phyloP scores from a whole-genome alignment of 1,140 invertebrate species.

The Heliothis virescens region DNA sequence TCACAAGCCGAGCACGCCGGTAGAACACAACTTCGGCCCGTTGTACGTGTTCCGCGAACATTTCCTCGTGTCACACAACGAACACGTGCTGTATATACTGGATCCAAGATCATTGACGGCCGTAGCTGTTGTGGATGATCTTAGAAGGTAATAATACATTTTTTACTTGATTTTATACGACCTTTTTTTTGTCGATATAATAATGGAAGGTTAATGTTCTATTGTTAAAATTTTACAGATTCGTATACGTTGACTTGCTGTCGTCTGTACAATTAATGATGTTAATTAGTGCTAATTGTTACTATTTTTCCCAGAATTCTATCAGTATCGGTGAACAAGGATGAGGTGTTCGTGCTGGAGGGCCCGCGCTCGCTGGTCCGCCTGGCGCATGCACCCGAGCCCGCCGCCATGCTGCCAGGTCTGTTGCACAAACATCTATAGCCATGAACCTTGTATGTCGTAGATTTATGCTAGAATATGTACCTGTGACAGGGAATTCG shows the following conservation, averaged over 20 bases:
- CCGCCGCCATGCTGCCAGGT: constrained; percentile 69
- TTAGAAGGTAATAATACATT: constrained; percentile 76
- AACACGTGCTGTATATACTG: constrained; percentile 90
- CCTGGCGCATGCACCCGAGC: constrained; percentile 86
- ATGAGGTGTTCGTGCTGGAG: constrained; percentile 93
- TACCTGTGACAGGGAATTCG: too few species aligned
- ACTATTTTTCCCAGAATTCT: constrained; percentile 76
- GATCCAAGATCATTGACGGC: constrained; percentile 88
- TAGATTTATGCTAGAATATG: too few species aligned
- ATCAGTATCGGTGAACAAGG: constrained; percentile 89
- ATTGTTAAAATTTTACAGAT: too few species aligned
- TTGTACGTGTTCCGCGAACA: constrained; percentile 90
- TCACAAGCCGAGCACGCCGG: constrained; percentile 80
- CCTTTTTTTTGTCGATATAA: too few species aligned
- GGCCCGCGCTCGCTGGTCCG: constrained; percentile 89
- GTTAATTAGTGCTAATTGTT: too few species aligned
- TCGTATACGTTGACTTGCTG: too few species aligned
- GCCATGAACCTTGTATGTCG: too few species aligned
- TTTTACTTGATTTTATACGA: too few species aligned
- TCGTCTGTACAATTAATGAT: background rate
- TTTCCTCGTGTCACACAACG: constrained; percentile 91
- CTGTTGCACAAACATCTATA: constrained; percentile 52
- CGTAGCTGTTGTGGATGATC: constrained; percentile 82
- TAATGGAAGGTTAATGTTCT: too few species aligned
- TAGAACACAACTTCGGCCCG: constrained; percentile 89